Evolutionary conservation across 64 coral and sea anemone species (phyloP).

Genomic region (Trachythela sp.): DNA sequence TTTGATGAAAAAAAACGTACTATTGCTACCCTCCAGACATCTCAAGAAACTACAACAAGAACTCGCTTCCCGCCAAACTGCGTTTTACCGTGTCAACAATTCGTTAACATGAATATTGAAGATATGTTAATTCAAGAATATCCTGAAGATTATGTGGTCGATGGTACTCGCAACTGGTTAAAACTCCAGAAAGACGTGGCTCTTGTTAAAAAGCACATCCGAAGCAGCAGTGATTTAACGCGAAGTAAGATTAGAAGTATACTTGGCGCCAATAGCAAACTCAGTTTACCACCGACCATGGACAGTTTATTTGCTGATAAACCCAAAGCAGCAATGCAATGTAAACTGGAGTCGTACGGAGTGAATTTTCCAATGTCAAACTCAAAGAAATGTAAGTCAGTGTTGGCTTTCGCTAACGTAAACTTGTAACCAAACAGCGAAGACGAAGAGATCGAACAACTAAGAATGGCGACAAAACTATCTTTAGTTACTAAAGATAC

Average conservation of each 20-base stretch:
- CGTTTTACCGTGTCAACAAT: neutral
- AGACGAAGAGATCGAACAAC: neutral
- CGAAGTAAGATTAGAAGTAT: neutral
- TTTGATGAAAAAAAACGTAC: conserved; percentile 4
- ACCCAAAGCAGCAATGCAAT: neutral
- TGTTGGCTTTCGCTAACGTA: neutral
- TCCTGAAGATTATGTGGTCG: neutral
- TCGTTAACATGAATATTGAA: conserved; percentile 4
- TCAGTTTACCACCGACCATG: neutral
- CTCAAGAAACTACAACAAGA: conserved; percentile 23
- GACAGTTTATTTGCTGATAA: neutral
- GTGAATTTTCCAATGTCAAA: neutral
- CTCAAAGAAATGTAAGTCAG: neutral
- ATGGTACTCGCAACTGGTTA: neutral
- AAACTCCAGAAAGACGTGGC: neutral
- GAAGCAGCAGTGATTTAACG: neutral
- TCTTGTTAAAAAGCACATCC: neutral
- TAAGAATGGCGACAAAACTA: neutral
- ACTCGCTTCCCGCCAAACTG: neutral
- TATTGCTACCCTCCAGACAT: neutral
- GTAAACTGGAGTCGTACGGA: neutral
- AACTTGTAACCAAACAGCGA: neutral
- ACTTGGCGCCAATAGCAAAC: neutral
- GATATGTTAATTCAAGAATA: neutral
- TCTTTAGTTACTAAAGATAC: neutral